Evolutionary conservation across 2,888 invertebrate genomes (phyloP).

Genomic region (Lasioglossum leucozonium): DNA sequence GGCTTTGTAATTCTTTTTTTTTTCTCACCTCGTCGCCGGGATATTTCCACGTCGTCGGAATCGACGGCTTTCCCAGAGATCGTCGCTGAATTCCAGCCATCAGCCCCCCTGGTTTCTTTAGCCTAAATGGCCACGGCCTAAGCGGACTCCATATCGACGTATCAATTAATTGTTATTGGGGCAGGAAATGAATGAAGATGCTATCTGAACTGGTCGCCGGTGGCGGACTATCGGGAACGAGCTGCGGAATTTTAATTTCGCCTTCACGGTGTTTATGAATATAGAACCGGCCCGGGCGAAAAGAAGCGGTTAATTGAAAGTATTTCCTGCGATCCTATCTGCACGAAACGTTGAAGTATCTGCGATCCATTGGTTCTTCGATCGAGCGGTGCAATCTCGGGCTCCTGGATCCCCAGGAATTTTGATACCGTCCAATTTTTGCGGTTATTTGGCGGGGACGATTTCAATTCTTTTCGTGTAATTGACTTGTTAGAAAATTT

Average conservation of each 20-base stretch:
- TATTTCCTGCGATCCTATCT: conserved; percentile 38
- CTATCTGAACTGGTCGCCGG: conserved; percentile 27
- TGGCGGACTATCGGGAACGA: conserved; percentile 4
- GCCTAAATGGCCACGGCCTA: background rate
- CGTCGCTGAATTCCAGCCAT: conserved; percentile 10
- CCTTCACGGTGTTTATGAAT: conserved; percentile 9
- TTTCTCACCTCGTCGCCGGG: conserved; percentile 25
- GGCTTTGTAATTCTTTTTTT: conserved; percentile 47
- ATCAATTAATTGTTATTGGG: conserved; percentile 44
- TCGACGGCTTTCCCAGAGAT: background rate
- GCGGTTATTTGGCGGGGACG: background rate
- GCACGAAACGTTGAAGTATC: background rate
- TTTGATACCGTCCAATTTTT: background rate
- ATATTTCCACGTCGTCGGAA: conserved; percentile 4
- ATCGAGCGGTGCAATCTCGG: background rate
- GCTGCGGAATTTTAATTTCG: conserved; percentile 24
- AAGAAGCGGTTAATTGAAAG: conserved; percentile 35
- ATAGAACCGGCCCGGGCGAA: background rate
- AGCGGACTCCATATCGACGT: background rate
- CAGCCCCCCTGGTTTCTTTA: background rate
- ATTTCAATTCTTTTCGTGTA: background rate
- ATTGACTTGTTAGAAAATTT: background rate
- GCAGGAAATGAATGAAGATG: conserved; percentile 23
- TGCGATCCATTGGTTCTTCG: background rate
- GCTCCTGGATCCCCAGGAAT: background rate